These are phyloP conservation scores for Acronicta psi DNA, from an alignment of 2,888 invertebrate genomes.

Conservation along the genomic window DNA sequence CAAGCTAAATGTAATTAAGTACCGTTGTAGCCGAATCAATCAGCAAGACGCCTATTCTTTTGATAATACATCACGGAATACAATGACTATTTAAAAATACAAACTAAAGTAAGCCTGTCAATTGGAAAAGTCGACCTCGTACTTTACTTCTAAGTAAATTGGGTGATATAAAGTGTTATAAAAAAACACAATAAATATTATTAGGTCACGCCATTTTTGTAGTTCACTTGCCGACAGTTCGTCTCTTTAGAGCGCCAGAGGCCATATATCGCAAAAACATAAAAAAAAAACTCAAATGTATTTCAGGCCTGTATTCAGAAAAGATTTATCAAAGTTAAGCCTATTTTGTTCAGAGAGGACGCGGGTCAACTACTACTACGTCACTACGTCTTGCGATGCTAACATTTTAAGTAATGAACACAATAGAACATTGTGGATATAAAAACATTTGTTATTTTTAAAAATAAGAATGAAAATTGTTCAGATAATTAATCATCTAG, in stretches of 20 bases:
- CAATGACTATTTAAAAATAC: not conserved
- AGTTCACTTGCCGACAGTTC: constrained; percentile 2
- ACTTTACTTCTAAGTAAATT: constrained; percentile 21
- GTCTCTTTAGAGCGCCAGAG: constrained; percentile 25
- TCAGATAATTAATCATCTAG: too few species aligned
- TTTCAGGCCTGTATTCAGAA: constrained; percentile 29
- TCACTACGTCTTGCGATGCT: too few species aligned
- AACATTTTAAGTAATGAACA: too few species aligned
- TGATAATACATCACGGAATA: too few species aligned
- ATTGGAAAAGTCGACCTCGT: not conserved
- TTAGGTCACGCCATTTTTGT: too few species aligned
- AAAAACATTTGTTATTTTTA: too few species aligned
- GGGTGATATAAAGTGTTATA: constrained; percentile 11
- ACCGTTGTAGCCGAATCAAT: too few species aligned
- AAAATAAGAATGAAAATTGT: too few species aligned
- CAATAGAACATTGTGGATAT: too few species aligned
- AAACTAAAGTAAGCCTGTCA: not conserved
- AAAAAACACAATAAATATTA: constrained; percentile 31
- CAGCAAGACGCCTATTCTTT: too few species aligned
- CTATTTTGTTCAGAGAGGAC: not conserved
- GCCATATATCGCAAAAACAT: constrained; percentile 30
- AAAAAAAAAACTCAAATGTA: constrained; percentile 28
- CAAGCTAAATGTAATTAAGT: too few species aligned
- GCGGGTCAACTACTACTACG: not conserved
- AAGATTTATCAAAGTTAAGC: constrained; percentile 37